Evolutionary conservation across 2,888 invertebrate genomes (phyloP), one percentile per base, ranked within the genome.

Genomic region (Oscheius onirici): DNA sequence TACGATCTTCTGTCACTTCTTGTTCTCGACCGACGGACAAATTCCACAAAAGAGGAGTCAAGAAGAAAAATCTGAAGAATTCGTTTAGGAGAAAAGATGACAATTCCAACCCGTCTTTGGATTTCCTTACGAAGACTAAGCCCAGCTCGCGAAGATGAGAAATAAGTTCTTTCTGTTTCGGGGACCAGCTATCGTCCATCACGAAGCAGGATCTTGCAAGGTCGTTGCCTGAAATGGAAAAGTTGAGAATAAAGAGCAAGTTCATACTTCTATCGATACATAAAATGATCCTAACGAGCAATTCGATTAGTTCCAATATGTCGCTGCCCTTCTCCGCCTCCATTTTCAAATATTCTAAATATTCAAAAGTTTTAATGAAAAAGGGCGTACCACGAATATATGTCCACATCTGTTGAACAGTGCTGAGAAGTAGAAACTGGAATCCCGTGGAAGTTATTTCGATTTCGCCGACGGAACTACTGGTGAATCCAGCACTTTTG

Each of bases 91-190:
- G 28, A n/a, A 26, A 26, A 55, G 34, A 15, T 13, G 15, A 58
- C 13, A 52, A 2, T 22, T 17, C 66, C 20, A 43, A 85, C 83
- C 86, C 87, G 58, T 87, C 86, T 67, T 77, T 83, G 11, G 79
- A 63, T 70, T 85, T 86, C 28, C 86, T 76, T 15, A 87, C 86
- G 89, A 95, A 97, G 17, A 99, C 95, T 41, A 99, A 91, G 46
- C 99, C 99, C 87, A 99, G 95, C 89, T 99, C 99, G 75, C 99
- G 89, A 60, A 99, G 90, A 90, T 99, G 96, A 88, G 97, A 96
- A 70, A 99, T 89, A 87, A 99, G 96, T 67, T 93, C 92, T 6
- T 70, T 60, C 41, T 86, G 79, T 13, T 70, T 67, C 22, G 75
- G 71, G 0, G 71, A 69, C 86, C 86, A 86, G 15, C 73, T 57